Conservation (phyloP, 2,888 invertebrate genomes). For the Chirona hameri region DNA sequence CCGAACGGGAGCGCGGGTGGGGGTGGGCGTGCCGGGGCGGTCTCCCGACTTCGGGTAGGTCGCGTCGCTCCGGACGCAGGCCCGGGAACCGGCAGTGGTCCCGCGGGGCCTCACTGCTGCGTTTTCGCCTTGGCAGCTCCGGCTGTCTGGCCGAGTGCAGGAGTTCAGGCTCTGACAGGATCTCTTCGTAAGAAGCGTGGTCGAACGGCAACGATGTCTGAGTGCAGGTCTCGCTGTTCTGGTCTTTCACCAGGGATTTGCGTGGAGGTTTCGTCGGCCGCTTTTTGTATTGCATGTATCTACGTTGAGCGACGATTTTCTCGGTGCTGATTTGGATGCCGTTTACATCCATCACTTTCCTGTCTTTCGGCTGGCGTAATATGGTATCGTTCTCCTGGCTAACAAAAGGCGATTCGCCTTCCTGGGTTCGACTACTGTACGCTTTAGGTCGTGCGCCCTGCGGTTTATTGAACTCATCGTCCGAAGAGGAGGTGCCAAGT, state of each 20-base stretch:
- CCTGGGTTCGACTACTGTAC: not conserved
- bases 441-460: not conserved
- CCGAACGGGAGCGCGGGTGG: not conserved
- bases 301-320: too few species aligned
- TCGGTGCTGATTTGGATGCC: not conserved
- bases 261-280: constrained; percentile 2
- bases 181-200: not conserved
- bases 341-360: not conserved
- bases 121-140: not conserved
- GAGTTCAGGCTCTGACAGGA: not conserved
- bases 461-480: not conserved
- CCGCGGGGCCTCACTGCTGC: not conserved
- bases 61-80: not conserved
- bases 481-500: constrained; percentile 26
- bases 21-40: not conserved
- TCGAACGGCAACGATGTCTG: constrained; percentile 25
- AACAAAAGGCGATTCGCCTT: not conserved
- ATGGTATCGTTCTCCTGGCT: not conserved
- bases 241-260: not conserved
- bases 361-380: not conserved
- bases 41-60: too few species aligned
- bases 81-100: not conserved
- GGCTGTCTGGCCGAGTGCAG: not conserved
- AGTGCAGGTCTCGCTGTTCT: not conserved
- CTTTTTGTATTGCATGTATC: not conserved